Evolutionary conservation across 2,888 invertebrate species (phyloP), one percentile per base, ranked within the genome.

Genomic region (Thecocarcelia acutangulata): DNA sequence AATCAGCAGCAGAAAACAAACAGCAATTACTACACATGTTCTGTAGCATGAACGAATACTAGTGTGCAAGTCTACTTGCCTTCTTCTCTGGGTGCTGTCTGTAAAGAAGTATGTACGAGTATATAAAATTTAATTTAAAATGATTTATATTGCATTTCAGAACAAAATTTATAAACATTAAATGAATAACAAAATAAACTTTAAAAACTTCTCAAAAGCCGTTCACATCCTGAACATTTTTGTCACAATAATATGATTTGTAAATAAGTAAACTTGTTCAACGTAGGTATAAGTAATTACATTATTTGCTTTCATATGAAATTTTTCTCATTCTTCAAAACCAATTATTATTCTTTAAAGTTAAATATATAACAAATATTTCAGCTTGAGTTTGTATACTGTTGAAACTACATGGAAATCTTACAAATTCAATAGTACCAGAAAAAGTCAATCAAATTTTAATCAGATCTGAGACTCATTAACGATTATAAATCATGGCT

Each of bases 71-170:
- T 9, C 8, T 9, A 33, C 33, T 33, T 9, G 9, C 33, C 33
- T 9, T 3, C 33, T 59, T n/a, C n/a, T 21, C 37, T 37, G 5
- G 19, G 37, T 46, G 68, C 50, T 24, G 64, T 15, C 59, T 17
- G 46, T 28, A 64, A 59, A 64, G 40, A 79, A 54, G 72, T 79
- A 52, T 21, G 68, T 66, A 64, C 28, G 73, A 54, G 72, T 79
- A 52, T 21, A 73, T 66, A 73, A 79, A 79, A 79, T 79, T 66
- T 79, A 79, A 79, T 79, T 79, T 79, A 73, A 79, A 79, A 73
- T 73, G 66, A 79, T 79, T 79, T 79, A 79, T 79, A 79, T 79
- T 68, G 54, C 66, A 73, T 79, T 79, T 79, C 33, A 15, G 54
- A 61, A 61, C 58, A 59, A 52, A 77, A 48, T 37, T 50, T 42